phyloP scores from a whole-genome alignment of 2,888 invertebrate genomes.

The Marronus borbonicus region DNA sequence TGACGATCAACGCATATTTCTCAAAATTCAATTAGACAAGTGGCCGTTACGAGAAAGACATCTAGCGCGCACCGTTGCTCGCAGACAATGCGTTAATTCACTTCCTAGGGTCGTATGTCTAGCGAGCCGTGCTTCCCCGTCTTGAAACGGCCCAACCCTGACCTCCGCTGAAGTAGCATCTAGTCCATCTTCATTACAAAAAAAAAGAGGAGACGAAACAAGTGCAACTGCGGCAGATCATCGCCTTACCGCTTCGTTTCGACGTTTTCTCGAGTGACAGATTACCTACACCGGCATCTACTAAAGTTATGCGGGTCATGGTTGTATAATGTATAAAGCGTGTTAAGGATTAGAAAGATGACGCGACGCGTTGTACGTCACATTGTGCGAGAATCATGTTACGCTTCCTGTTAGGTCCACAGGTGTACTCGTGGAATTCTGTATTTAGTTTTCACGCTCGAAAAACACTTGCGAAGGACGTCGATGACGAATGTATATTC shows the following conservation, averaged over 20 bases:
- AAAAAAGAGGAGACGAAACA: slow-evolving; percentile 23
- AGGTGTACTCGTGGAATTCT: slow-evolving; percentile 15
- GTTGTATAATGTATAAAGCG: slow-evolving; percentile 18
- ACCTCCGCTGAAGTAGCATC: slow-evolving; percentile 1
- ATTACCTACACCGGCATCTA: slow-evolving; percentile 28
- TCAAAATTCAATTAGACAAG: slow-evolving; percentile 27
- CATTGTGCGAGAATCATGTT: slow-evolving; percentile 13
- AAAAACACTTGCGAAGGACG: too few relatives aligned
- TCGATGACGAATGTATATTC: too few relatives aligned
- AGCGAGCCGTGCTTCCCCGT: slow-evolving; percentile 34
- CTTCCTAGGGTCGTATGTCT: slow-evolving; percentile 38
- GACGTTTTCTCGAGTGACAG: slow-evolving; percentile 13
- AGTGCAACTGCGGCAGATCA: slow-evolving; percentile 32
- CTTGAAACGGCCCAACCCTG: slow-evolving; percentile 24
- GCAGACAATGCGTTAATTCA: slow-evolving; percentile 26
- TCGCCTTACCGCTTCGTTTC: neutral
- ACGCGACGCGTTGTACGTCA: slow-evolving; percentile 20
- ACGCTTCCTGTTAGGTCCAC: slow-evolving; percentile 38
- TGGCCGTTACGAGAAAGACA: slow-evolving; percentile 23
- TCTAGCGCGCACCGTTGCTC: slow-evolving; percentile 21
- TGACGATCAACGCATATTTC: neutral
- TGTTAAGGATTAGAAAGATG: slow-evolving; percentile 38
- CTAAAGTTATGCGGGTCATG: slow-evolving; percentile 32
- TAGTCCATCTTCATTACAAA: neutral
- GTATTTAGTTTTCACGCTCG: too few relatives aligned